Evolutionary conservation across 1,140 invertebrate species (phyloP), one percentile per base, ranked within the genome.

Genomic region (Gryllus bimaculatus): DNA sequence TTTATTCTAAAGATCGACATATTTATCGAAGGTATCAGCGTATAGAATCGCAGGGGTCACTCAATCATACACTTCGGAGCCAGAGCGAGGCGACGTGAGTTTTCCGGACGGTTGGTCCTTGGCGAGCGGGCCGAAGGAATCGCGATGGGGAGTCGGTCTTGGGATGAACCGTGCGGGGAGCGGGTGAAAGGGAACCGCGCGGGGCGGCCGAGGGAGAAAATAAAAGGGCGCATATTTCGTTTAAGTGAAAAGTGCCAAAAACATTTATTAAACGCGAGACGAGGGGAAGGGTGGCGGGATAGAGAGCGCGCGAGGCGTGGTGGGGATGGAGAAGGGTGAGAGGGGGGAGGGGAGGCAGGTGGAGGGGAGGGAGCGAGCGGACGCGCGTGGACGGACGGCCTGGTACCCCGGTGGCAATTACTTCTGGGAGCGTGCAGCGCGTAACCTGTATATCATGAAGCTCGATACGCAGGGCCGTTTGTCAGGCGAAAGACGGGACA

Each of bases 1-100:
- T 66, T 66, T 66, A 66, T 66, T 66, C 54, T 66, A 66, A 66
- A 66, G 54, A 66, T 66, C 54, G 54, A 66, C 54, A 66, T 66
- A 66, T 66, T 66, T 66, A 66, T 66, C 54, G 54, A 66, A 18
- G 10, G 54, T 10, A 66, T 66, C 10, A 66, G 54, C 54, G 54
- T 66, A 66, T 66, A 66, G 54, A 66, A 66, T 66, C 54, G 54
- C 54, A 15, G 54, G 7, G 54, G 54, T 66, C 54, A 66, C 54
- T 66, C 54, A 66, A 66, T 66, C 54, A 66, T 66, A 66, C 54
- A 66, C 26, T 66, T 18, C 10, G 0, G 54, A 66, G 54, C 18
- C 54, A 66, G 54, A 39, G 26, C 26, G 26, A 39, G 26, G 26
- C 5, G 26, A 13, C 54, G 54, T 13, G 54, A 18, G 18, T 66